Conservation (phyloP, 1,140 invertebrate species). For the Globodera ellingtonae region DNA sequence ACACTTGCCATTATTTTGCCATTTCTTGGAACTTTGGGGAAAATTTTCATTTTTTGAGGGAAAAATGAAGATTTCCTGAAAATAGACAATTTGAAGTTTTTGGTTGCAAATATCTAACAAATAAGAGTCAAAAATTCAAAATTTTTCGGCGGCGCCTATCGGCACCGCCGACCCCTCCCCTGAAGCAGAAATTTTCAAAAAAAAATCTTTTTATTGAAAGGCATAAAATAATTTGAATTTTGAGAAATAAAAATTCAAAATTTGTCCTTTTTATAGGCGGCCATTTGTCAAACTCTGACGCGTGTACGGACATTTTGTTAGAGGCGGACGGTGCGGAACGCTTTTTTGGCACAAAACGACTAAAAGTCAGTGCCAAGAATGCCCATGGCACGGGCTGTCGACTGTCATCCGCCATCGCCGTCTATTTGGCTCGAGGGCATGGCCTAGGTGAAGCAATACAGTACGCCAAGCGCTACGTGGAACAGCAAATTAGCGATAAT, state of each 20-base stretch:
- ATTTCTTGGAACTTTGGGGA: too few relatives aligned
- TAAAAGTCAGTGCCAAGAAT: not conserved
- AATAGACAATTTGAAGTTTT: too few relatives aligned
- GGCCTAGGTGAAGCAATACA: not conserved
- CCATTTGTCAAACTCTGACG: not conserved
- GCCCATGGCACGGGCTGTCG: constrained; percentile 23
- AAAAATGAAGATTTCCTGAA: too few relatives aligned
- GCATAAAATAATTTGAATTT: not conserved
- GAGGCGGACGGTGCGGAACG: not conserved
- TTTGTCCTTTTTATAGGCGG: not conserved
- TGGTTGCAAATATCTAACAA: too few relatives aligned
- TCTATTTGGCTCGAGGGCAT: constrained; percentile 3
- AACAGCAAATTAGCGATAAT: not conserved
- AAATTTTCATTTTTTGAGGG: too few relatives aligned
- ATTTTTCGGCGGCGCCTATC: too few relatives aligned
- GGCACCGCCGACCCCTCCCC: too few relatives aligned
- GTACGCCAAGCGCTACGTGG: not conserved
- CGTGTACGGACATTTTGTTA: constrained; percentile 3
- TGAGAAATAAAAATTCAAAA: not conserved
- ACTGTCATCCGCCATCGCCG: constrained; percentile 16
- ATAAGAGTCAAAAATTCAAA: too few relatives aligned
- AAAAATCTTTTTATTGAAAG: constrained; percentile 35
- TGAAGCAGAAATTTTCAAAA: too few relatives aligned
- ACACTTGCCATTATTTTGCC: too few relatives aligned
- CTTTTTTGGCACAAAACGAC: not conserved